Evolutionary conservation across 92 coral and sea anemone species (phyloP).

Genomic region (Umimayanthus kanabou): DNA sequence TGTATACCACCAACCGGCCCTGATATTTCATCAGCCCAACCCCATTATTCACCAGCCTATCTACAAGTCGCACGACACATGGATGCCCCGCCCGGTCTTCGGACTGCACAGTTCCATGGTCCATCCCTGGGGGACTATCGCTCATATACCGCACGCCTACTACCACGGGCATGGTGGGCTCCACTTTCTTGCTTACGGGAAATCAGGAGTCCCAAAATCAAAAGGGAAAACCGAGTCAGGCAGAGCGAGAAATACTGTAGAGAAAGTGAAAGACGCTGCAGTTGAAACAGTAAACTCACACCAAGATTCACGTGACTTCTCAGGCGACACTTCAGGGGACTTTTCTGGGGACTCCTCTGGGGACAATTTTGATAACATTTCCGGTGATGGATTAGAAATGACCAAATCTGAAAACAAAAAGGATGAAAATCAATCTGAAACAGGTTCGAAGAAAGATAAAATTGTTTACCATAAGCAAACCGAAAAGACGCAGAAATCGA

Average conservation of each 20-base stretch:
- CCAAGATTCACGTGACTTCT: conserved; percentile 14
- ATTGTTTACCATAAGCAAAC: conserved; percentile 46
- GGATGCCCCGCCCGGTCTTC: conserved; percentile 64
- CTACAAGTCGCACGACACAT: conserved; percentile 80
- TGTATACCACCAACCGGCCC: conserved; percentile 88
- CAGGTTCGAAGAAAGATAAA: conserved; percentile 51
- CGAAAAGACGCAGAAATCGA: conserved; percentile 66
- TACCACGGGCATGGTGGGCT: conserved; percentile 69
- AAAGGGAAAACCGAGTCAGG: conserved; percentile 8
- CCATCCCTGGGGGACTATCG: conserved; percentile 63
- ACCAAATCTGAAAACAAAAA: conserved; percentile 41
- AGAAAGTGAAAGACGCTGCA: conserved; percentile 43
- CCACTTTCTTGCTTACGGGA: conserved; percentile 75
- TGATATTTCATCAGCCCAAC: conserved; percentile 85
- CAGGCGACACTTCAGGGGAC: conserved; percentile 46
- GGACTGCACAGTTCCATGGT: conserved; percentile 62
- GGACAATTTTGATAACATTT: conserved; percentile 4
- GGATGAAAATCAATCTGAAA: conserved; percentile 60
- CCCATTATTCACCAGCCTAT: conserved; percentile 89
- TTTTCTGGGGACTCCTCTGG: conserved; percentile 50
- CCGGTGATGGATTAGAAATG: background rate
- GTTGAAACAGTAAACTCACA: conserved; percentile 17
- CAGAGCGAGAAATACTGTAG: conserved; percentile 18
- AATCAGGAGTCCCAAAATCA: conserved; percentile 75
- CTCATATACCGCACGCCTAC: conserved; percentile 73